These are phyloP conservation scores for Galeopsomyia nigrocyanea DNA, from an alignment of 2,888 invertebrate species.

Conservation along the genomic window DNA sequence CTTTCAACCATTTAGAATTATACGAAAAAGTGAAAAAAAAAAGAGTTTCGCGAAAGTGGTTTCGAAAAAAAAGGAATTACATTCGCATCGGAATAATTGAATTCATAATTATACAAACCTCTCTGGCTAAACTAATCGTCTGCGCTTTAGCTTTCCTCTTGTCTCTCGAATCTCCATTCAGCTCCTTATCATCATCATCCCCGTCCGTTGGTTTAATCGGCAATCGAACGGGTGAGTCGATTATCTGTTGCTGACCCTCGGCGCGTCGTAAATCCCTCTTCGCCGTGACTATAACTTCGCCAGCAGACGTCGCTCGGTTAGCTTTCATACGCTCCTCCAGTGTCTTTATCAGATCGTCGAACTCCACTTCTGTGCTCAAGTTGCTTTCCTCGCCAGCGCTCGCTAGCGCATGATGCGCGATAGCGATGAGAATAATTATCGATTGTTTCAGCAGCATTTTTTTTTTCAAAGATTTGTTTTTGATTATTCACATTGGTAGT, in stretches of 20 bases:
- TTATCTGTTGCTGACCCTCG: neutral
- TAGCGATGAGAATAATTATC: neutral
- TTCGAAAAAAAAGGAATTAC: too few relatives aligned
- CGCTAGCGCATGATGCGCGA: neutral
- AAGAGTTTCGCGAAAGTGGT: too few relatives aligned
- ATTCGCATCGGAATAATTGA: too few relatives aligned
- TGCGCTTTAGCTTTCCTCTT: constrained; percentile 12
- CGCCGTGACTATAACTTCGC: neutral
- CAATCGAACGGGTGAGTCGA: neutral
- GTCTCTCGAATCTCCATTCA: neutral
- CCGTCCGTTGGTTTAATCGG: neutral
- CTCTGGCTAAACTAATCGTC: too few relatives aligned
- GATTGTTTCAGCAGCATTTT: neutral
- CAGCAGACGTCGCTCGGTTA: neutral
- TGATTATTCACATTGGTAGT: too few relatives aligned
- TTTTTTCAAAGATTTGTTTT: too few relatives aligned
- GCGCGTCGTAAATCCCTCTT: constrained; percentile 2
- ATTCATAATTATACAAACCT: too few relatives aligned
- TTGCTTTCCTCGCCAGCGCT: neutral
- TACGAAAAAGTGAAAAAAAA: too few relatives aligned
- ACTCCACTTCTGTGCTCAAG: constrained; percentile 14
- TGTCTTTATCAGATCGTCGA: constrained; percentile 36
- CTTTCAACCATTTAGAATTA: too few relatives aligned
- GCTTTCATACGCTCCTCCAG: constrained; percentile 24
- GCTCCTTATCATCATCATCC: neutral